Evolutionary conservation across 2,888 invertebrate genomes (phyloP).

Genomic region (Drosophila picticornis): DNA sequence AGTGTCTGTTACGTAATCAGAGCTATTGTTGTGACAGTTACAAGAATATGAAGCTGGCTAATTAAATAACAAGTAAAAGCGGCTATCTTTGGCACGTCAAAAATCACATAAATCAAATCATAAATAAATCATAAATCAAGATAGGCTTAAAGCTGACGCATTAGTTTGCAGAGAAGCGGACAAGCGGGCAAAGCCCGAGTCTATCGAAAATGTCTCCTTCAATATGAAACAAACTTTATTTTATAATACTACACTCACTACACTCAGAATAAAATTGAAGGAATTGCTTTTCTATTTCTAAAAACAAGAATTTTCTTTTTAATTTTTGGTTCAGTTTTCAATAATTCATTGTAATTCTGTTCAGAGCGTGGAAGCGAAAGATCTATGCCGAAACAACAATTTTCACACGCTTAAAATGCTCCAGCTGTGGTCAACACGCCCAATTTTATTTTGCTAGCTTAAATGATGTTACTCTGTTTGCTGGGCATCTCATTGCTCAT

Average conservation of each 20-base stretch:
- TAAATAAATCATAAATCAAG: conserved; percentile 1
- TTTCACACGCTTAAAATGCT: not conserved
- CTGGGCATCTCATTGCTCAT: not conserved
- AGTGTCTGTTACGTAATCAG: not conserved
- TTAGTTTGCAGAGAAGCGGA: not conserved
- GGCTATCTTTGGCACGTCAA: not conserved
- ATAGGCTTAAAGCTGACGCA: not conserved
- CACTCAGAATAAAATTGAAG: not conserved
- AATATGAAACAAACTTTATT: not conserved
- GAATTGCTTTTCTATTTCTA: not conserved
- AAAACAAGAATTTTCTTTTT: not conserved
- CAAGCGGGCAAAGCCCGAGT: not conserved
- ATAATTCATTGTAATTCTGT: not conserved
- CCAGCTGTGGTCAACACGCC: not conserved
- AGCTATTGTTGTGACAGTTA: conserved; percentile 21
- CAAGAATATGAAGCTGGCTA: conserved; percentile 5
- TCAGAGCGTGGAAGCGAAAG: not conserved
- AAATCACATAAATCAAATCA: not conserved
- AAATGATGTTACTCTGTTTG: not conserved
- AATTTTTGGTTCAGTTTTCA: not conserved
- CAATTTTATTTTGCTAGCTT: not conserved
- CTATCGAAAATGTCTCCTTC: not conserved
- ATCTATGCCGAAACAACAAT: not conserved
- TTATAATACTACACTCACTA: not conserved
- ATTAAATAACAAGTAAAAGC: conserved; percentile 7